A percentile compares a stretch with the other conserved stretches of the same genome.
Evolutionary conservation across 2,113 vertebrate species (phyloP).

Genomic region (Vireo altiloquus): DNA sequence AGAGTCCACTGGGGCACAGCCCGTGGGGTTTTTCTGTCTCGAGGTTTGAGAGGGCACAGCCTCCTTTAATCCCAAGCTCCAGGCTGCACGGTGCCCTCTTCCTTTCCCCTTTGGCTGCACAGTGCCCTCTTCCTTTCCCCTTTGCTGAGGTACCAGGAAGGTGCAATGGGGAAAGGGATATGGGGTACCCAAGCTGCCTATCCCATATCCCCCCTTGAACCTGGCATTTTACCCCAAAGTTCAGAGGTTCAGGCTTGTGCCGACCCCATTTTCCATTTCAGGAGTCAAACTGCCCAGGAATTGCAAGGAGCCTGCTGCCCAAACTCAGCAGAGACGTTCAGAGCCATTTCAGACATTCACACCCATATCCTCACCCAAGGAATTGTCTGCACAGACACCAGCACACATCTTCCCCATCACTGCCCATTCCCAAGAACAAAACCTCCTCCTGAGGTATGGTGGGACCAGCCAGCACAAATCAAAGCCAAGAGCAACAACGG

Average conservation of each 20-base stretch:
- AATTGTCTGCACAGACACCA: not conserved
- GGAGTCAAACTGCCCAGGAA: not conserved
- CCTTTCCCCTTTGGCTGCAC: accelerated
- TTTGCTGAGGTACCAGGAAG: not conserved
- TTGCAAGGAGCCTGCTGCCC: not conserved
- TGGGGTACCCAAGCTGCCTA: not conserved
- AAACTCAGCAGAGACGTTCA: accelerated
- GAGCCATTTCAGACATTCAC: accelerated
- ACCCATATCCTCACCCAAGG: not conserved
- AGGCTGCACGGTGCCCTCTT: accelerated
- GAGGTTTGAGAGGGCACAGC: accelerated
- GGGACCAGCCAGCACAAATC: too few relatives aligned
- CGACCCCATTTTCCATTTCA: too few relatives aligned
- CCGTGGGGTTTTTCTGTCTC: accelerated
- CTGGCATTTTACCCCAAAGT: not conserved
- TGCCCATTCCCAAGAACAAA: not conserved
- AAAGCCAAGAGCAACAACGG: not conserved
- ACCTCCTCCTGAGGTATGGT: not conserved
- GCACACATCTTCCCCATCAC: not conserved
- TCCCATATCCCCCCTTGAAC: not conserved
- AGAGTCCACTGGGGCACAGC: not conserved
- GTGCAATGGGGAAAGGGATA: not conserved
- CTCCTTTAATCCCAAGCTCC: not conserved
- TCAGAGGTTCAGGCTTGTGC: not conserved
- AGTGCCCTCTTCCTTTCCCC: accelerated